Conservation (phyloP, 2,797 vertebrate species). For the Orestias chungarensis region DNA sequence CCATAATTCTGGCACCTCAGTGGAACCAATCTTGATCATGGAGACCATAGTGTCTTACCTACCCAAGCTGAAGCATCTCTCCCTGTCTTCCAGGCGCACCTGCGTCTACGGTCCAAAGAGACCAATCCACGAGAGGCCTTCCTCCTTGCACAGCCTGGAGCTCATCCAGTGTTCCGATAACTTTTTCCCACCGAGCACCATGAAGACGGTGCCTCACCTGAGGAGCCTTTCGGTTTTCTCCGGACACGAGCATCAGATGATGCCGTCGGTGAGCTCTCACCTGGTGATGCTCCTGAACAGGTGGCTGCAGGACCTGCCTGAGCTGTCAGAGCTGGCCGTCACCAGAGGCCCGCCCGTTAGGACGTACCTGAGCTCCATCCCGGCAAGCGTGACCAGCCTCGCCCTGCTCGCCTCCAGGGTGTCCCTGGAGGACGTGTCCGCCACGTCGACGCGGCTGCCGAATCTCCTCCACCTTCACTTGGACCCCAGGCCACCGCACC, state of each 20-base stretch:
- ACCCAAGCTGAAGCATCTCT: constrained; percentile 61
- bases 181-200: constrained; percentile 23
- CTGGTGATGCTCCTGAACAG: constrained; percentile 14
- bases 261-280: neutral
- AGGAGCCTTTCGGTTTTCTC: constrained; percentile 51
- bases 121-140: no score
- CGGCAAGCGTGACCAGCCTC: constrained; percentile 59
- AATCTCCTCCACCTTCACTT: constrained; percentile 65
- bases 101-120: neutral
- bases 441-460: constrained; percentile 38
- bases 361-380: constrained; percentile 45
- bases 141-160: constrained; percentile 59
- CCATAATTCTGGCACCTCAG: constrained; percentile 20
- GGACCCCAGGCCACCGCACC: constrained; percentile 51
- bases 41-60: constrained; percentile 31
- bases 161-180: constrained; percentile 34
- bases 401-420: constrained; percentile 36
- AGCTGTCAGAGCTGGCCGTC: constrained; percentile 49
- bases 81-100: constrained; percentile 27
- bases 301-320: constrained; percentile 60
- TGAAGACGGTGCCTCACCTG: constrained; percentile 49
- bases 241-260: neutral
- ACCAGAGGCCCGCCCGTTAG: constrained; percentile 44
- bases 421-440: constrained; percentile 36
- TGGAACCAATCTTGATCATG: neutral